A percentile compares a stretch with the other conserved stretches of the same genome.
These are phyloP conservation scores for Metallyticus violacea DNA, from an alignment of 2,888 invertebrate species.

Conservation along the genomic window DNA sequence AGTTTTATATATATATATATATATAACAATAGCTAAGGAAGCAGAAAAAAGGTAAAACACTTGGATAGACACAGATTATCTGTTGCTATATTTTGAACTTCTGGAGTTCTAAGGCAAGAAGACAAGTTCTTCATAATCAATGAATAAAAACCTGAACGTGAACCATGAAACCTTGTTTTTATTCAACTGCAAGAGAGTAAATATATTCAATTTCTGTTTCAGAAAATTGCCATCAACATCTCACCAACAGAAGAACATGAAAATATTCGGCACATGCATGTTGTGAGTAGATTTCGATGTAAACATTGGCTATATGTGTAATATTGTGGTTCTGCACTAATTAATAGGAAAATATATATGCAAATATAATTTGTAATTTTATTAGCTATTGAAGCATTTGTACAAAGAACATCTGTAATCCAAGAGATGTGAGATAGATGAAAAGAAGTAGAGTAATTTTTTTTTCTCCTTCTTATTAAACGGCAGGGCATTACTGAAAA, in stretches of 20 bases:
- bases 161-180: no score
- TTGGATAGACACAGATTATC: no score
- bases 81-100: no score
- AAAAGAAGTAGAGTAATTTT: not conserved
- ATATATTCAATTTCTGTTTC: conserved; percentile 38
- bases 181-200: not conserved
- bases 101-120: no score
- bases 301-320: conserved; percentile 67
- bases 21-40: no score
- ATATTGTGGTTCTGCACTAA: conserved; percentile 34
- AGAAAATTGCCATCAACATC: conserved; percentile 64
- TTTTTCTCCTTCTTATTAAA: not conserved
- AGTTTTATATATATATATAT: no score
- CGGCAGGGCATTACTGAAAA: not conserved
- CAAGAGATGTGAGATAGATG: not conserved
- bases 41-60: no score
- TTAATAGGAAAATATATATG: not conserved
- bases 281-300: conserved; percentile 61
- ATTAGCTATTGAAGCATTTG: not conserved
- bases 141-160: no score
- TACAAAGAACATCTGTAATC: not conserved
- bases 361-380: not conserved
- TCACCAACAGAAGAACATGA: conserved; percentile 66
- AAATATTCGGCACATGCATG: conserved; percentile 57
- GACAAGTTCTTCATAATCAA: no score